A percentile compares a stretch with the other conserved stretches of the same genome.
phyloP scores from a whole-genome alignment of 92 coral and sea anemone genomes.

The Phenganax marumi region DNA sequence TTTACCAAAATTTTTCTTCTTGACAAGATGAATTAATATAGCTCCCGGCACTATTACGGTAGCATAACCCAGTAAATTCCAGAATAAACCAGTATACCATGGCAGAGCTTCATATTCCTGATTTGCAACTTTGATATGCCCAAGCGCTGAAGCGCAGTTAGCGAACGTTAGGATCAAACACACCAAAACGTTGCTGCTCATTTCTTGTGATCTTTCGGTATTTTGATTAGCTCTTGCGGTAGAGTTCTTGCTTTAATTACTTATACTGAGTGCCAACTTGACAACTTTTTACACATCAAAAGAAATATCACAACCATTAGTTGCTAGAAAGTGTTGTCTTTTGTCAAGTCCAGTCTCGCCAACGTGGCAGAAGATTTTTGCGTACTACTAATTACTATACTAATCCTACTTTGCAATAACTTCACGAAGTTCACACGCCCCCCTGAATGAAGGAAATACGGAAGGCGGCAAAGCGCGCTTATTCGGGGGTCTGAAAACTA shows the following conservation, averaged over 20 bases:
- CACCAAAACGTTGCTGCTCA: neutral
- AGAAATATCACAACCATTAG: neutral
- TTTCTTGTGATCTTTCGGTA: neutral
- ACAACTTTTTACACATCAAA: neutral
- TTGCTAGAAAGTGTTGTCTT: no score
- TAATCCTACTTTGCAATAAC: no score
- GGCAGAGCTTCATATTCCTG: constrained; percentile 38
- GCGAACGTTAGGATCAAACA: neutral
- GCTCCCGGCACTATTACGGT: constrained; percentile 80
- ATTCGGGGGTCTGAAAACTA: no score
- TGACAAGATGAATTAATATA: constrained; percentile 73
- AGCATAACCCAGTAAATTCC: constrained; percentile 94
- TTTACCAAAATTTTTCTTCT: constrained; percentile 87
- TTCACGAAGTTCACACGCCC: no score
- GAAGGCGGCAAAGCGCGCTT: no score
- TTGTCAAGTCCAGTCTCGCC: no score
- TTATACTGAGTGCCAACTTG: neutral
- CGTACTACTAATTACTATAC: no score
- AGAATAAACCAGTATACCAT: constrained; percentile 70
- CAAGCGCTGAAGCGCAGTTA: neutral
- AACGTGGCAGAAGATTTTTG: neutral
- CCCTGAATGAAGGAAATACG: no score
- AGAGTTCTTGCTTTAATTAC: neutral
- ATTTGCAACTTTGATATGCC: neutral
- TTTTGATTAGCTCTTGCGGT: no score